Percentiles rank a stretch among this genome's conserved stretches.
Evolutionary conservation across 2,113 vertebrate genomes (phyloP).

Genomic region (Galeopterus variegatus): DNA sequence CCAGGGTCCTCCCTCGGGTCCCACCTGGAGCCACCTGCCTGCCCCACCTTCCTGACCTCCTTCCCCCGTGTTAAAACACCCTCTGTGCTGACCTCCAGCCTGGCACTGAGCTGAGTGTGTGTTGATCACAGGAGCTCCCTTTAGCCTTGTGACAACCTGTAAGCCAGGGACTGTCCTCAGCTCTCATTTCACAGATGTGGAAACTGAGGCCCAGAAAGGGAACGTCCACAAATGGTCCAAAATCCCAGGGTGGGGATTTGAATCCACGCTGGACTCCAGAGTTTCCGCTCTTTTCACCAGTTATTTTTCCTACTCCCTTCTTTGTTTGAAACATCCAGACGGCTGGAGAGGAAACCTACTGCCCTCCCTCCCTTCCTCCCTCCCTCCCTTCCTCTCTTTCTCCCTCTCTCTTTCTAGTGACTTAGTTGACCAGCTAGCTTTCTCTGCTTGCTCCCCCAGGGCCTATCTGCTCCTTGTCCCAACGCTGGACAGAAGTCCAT

Average conservation of each 20-base stretch:
- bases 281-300: not conserved
- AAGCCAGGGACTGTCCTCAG: accelerated
- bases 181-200: not conserved
- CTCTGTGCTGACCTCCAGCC: accelerated
- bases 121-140: accelerated
- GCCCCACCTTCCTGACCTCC: not conserved
- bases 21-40: not conserved
- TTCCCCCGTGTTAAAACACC: accelerated
- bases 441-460: not conserved
- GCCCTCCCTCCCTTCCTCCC: no score
- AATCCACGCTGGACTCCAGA: not conserved
- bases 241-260: accelerated
- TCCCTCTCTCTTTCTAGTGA: not conserved
- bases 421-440: not conserved
- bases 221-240: accelerated
- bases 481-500: no score
- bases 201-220: not conserved
- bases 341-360: not conserved
- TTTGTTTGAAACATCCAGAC: not conserved
- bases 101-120: accelerated
- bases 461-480: not conserved
- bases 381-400: not conserved
- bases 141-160: accelerated
- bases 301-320: not conserved
- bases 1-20: accelerated